Conservation (phyloP, 2,888 invertebrate genomes). For the Dasypogon diadema region DNA sequence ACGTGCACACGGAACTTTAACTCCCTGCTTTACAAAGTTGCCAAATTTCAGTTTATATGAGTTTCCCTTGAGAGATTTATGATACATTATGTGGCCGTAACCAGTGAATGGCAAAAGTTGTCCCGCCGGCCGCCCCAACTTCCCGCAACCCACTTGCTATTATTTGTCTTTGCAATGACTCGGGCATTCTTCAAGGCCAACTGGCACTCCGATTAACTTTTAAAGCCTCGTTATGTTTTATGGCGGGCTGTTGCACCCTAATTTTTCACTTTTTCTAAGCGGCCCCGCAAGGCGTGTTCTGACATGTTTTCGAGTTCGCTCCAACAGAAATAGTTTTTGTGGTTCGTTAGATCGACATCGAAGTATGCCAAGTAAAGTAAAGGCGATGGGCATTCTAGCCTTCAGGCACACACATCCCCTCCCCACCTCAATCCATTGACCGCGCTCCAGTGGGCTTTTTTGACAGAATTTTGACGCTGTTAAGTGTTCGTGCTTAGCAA, state of each 20-base stretch:
- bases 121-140: constrained; percentile 8
- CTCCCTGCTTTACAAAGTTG: not conserved
- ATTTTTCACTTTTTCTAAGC: constrained; percentile 9
- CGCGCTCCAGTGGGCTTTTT: not conserved
- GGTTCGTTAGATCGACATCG: too few relatives aligned
- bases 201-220: constrained; percentile 20
- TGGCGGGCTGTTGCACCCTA: constrained; percentile 9
- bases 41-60: not conserved
- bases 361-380: too few relatives aligned
- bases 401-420: not conserved
- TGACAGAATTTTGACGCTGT: constrained; percentile 30
- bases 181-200: constrained; percentile 40
- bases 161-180: not conserved
- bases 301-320: constrained; percentile 23
- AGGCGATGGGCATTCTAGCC: too few relatives aligned
- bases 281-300: constrained; percentile 4
- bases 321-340: not conserved
- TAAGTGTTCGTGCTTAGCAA: too few relatives aligned
- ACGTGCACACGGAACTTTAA: not conserved
- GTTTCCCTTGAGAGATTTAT: constrained; percentile 1
- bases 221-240: constrained; percentile 11
- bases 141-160: not conserved
- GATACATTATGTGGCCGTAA: constrained; percentile 30
- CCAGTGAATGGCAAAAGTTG: constrained; percentile 42
- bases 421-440: too few relatives aligned